Evolutionary conservation across 2,797 vertebrate genomes (phyloP).

Genomic region (Dryobates pubescens): DNA sequence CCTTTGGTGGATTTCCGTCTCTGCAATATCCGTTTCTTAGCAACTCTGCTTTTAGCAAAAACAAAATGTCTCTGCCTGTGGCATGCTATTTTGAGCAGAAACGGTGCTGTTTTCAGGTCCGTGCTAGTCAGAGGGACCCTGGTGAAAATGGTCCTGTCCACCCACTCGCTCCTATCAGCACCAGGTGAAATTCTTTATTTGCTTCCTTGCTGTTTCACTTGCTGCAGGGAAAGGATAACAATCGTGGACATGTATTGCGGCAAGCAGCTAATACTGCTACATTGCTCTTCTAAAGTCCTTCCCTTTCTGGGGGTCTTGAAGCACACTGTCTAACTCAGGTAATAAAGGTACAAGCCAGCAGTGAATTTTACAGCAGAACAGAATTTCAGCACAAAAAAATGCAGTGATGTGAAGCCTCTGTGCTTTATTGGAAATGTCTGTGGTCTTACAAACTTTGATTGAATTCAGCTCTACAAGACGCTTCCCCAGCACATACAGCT

Average conservation of each 20-base stretch:
- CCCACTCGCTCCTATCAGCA: not conserved
- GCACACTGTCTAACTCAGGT: not conserved
- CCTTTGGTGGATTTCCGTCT: slow-evolving; percentile 65
- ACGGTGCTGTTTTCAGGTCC: slow-evolving; percentile 43
- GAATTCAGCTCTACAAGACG: not conserved
- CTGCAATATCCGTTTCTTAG: slow-evolving; percentile 70
- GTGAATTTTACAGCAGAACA: not conserved
- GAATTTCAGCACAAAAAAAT: not conserved
- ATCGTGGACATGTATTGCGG: not conserved
- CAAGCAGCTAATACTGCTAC: not conserved
- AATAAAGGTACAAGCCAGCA: not conserved
- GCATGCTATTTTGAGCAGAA: slow-evolving; percentile 62
- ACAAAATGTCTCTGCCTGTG: slow-evolving; percentile 70
- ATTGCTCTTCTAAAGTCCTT: not conserved
- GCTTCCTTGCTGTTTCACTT: not conserved
- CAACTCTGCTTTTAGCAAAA: slow-evolving; percentile 72
- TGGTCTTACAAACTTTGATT: not conserved
- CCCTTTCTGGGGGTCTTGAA: not conserved
- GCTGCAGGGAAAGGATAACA: not conserved
- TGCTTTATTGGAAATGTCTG: not conserved
- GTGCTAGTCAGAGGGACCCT: not conserved
- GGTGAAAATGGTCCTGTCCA: slow-evolving; percentile 7
- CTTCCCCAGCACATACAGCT: not conserved
- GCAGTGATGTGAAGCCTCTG: not conserved
- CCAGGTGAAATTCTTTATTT: not conserved